These are phyloP conservation scores for Drosophila mulleri DNA, from an alignment of 2,888 invertebrate genomes.

Conservation along the genomic window DNA sequence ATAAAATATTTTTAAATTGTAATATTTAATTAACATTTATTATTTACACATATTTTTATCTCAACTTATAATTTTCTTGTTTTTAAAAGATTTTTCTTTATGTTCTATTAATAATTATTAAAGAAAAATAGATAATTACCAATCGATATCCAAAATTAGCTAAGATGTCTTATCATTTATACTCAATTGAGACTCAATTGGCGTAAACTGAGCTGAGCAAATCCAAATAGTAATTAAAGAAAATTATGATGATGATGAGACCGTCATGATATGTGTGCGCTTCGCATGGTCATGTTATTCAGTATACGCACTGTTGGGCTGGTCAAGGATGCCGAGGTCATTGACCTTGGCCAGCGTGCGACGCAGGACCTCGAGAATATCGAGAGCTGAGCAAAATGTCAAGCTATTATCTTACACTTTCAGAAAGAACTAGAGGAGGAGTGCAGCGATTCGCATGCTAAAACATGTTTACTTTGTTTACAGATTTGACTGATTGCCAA, in stretches of 20 bases:
- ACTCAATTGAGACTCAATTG: conserved; percentile 5
- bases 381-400: not conserved
- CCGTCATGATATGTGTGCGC: not conserved
- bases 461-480: not conserved
- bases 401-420: not conserved
- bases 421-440: too few relatives aligned
- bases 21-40: too few relatives aligned
- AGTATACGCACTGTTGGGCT: not conserved
- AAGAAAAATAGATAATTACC: not conserved
- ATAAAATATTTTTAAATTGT: too few relatives aligned
- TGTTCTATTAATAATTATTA: not conserved
- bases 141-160: not conserved
- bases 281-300: not conserved
- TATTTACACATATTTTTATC: not conserved
- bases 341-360: not conserved
- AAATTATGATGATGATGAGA: too few relatives aligned
- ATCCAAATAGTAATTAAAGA: not conserved
- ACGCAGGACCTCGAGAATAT: not conserved
- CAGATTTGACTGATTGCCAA: not conserved
- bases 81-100: not conserved
- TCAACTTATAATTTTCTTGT: not conserved
- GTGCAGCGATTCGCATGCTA: too few relatives aligned
- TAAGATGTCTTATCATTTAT: not conserved
- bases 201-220: not conserved
- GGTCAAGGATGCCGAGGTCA: not conserved